Evolutionary conservation across 37 sponge, comb jelly and placozoan genomes (phyloP).

Genomic region (Beroe forskalii): DNA sequence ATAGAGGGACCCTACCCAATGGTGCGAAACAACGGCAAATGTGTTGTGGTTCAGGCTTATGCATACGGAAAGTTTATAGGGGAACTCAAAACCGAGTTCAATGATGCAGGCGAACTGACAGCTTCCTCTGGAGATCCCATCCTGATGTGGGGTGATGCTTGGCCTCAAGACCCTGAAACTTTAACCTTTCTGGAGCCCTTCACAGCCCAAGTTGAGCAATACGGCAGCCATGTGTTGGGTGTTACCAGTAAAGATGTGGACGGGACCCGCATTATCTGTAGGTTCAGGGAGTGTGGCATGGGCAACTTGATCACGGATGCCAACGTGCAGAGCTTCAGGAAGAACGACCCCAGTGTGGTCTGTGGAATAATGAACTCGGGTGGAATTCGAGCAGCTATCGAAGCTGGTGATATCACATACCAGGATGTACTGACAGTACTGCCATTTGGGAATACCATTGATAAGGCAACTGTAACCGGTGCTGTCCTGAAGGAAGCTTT

Average conservation of each 20-base stretch:
- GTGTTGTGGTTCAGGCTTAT: constrained; percentile 64
- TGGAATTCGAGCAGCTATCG: constrained; percentile 3
- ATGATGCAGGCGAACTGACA: not conserved
- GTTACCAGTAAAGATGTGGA: not conserved
- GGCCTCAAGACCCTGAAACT: not conserved
- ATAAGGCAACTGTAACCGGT: not conserved
- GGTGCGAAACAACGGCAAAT: not conserved
- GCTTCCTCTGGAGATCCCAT: constrained; percentile 32
- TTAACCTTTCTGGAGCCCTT: not conserved
- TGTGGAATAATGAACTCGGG: not conserved
- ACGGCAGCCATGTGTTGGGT: not conserved
- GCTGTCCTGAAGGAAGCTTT: not conserved
- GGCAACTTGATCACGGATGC: constrained; percentile 60
- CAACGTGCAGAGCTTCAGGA: not conserved
- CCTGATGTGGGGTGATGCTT: constrained; percentile 2
- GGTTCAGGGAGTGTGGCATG: constrained; percentile 45
- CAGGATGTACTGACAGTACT: constrained; percentile 37
- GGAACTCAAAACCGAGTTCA: not conserved
- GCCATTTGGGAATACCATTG: constrained; percentile 60
- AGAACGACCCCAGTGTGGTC: not conserved
- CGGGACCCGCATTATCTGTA: constrained; percentile 3
- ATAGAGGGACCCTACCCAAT: constrained; percentile 8
- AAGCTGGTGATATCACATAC: constrained; percentile 19
- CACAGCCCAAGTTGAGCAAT: not conserved
- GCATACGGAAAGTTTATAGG: constrained; percentile 62